Percentiles rank a stretch among this genome's conserved stretches.
phyloP scores from a whole-genome alignment of 2,888 invertebrate species.

The Coremacera marginata region DNA sequence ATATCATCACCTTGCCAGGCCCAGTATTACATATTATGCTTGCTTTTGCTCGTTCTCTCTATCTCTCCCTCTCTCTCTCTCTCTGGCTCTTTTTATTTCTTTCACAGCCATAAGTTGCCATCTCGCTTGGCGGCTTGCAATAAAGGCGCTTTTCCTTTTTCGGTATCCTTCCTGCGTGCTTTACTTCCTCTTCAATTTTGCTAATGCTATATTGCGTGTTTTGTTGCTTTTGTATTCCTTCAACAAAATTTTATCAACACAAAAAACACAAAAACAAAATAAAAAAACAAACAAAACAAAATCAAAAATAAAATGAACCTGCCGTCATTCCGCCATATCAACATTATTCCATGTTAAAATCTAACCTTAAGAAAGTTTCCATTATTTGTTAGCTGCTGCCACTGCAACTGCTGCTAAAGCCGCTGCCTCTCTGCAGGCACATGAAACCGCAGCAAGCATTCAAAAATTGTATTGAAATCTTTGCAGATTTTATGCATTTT shows the following conservation, averaged over 20 bases:
- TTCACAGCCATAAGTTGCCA: not conserved
- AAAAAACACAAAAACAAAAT: constrained; percentile 7
- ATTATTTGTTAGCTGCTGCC: constrained; percentile 42
- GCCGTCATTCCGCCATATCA: constrained; percentile 7
- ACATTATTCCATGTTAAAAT: not conserved
- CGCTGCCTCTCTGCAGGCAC: constrained; percentile 45
- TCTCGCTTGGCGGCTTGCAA: not conserved
- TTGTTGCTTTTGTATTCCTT: constrained; percentile 37
- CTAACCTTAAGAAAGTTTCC: constrained; percentile 13
- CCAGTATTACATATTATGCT: not conserved
- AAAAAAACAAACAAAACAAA: not conserved
- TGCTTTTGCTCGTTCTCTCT: not conserved
- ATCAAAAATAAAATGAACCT: constrained; percentile 6
- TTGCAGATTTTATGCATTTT: constrained; percentile 2
- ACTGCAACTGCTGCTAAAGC: not conserved
- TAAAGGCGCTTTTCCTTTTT: not conserved
- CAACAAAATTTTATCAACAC: not conserved
- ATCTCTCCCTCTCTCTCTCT: not conserved
- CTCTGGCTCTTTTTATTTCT: not conserved
- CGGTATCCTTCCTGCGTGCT: not conserved
- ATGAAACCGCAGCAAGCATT: constrained; percentile 32
- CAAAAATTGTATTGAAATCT: constrained; percentile 32
- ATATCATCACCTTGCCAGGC: constrained; percentile 27
- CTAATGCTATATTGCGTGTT: constrained; percentile 58
- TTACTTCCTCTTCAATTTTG: constrained; percentile 54